Evolutionary conservation across 2,888 invertebrate species (phyloP).

Genomic region (Eilema depressum): DNA sequence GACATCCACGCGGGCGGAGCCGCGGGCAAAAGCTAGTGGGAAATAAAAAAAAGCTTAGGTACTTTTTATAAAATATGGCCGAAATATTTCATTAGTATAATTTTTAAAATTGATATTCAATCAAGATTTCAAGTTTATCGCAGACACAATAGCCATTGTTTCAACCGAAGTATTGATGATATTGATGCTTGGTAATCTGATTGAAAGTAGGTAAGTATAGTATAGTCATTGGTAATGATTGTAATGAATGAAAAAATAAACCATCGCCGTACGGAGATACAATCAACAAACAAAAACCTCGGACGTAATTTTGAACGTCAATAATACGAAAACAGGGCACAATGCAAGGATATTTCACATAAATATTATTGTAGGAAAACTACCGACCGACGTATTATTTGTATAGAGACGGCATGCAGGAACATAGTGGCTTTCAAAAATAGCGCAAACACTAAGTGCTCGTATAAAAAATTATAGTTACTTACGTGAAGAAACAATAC

Average conservation of each 20-base stretch:
- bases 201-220: too few species aligned
- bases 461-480: too few species aligned
- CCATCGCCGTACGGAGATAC: neutral
- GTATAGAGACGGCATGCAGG: too few species aligned
- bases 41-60: too few species aligned
- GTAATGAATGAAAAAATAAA: conserved; percentile 3
- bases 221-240: neutral
- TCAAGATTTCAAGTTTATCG: neutral
- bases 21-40: too few species aligned
- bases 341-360: neutral
- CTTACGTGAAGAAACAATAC: too few species aligned
- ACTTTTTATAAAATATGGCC: too few species aligned
- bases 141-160: conserved; percentile 1
- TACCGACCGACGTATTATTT: too few species aligned
- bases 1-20: too few species aligned
- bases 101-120: too few species aligned
- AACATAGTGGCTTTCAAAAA: too few species aligned
- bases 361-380: conserved; percentile 4
- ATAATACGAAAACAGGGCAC: neutral
- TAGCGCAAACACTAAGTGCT: too few species aligned
- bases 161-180: neutral
- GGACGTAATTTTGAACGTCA: neutral
- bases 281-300: conserved; percentile 3
- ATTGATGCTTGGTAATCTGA: neutral
- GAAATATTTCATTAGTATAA: neutral